Conservation (phyloP, 2,113 vertebrate genomes). For the Oxyura jamaicensis region DNA sequence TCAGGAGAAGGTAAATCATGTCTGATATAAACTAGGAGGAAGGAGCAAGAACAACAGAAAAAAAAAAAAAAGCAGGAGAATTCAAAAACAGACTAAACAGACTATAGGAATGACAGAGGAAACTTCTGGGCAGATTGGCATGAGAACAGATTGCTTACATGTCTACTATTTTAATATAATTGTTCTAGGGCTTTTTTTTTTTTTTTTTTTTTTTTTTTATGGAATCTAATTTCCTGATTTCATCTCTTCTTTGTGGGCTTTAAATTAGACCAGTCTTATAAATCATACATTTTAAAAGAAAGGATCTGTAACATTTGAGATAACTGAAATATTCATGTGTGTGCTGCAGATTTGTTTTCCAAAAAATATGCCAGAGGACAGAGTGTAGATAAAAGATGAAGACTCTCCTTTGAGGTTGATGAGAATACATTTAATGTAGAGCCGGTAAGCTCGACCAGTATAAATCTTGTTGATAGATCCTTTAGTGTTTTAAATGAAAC, state of each 20-base stretch:
- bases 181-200: not conserved
- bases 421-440: not conserved
- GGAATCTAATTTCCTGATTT: not conserved
- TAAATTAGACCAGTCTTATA: not conserved
- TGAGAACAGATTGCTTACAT: not conserved
- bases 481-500: not conserved
- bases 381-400: not conserved
- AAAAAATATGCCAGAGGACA: not conserved
- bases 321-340: not conserved
- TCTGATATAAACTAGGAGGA: not conserved
- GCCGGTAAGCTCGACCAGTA: fast-evolving
- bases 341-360: not conserved
- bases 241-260: not conserved
- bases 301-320: not conserved
- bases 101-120: not conserved
- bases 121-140: not conserved
- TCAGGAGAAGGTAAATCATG: not conserved
- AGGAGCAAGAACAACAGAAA: not conserved
- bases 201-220: not conserved
- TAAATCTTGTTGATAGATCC: not conserved
- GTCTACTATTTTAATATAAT: not conserved
- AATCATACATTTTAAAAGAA: not conserved
- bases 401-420: not conserved
- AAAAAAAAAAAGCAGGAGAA: not conserved
- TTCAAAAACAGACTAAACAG: not conserved